Evolutionary conservation across 2,113 vertebrate genomes (phyloP), one percentile per base, ranked within the genome.

Genomic region (Climacteris rufus): DNA sequence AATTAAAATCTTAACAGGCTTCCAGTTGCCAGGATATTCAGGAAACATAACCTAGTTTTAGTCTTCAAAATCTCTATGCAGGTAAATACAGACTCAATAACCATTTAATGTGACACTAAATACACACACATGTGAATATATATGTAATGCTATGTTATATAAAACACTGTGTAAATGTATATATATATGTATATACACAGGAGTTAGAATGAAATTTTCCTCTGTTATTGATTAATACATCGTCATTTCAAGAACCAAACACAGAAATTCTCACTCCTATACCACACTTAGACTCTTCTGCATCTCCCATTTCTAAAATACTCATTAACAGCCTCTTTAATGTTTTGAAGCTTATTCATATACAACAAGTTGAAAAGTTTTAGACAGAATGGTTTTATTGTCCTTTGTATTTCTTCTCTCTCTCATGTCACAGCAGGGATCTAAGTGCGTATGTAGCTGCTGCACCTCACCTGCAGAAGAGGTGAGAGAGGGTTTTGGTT

Each of bases 401-500:
- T 23, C 33, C 33, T 65, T 83, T 65, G 13, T 39, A 61, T 70
- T 74, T 86, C 37, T 74, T 45, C n/a, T 72, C 53, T 53, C 45
- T 53, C 33, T 66, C 19, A 10, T 35, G 47, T 10, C 63, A 68
- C 31, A 77, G 14, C 3, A 71, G 15, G 42, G n/a, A 87, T 33
- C 27, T 87, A 83, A 76, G 31, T 23, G 13, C 27, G 10, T 39
- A 35, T 24, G 17, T 28, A 61, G 37, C 17, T 71, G 20, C 45
- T 61, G 42, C n/a, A 92, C 6, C 42, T 83, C 57, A 49, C 5
- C 31, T 71, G 9, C 23, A 70, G 35, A 77, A 84, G 45, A 88
- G 33, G 21, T 24, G 28, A 74, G 30, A 63, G 13, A 8, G 1
- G 5, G 35, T 52, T 64, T 18, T 23, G n/a, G 12, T 2, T 0